A percentile compares a stretch with the other conserved stretches of the same genome.
Evolutionary conservation across 1,140 invertebrate species (phyloP).

Genomic region (Tetranychus cinnabarinus): DNA sequence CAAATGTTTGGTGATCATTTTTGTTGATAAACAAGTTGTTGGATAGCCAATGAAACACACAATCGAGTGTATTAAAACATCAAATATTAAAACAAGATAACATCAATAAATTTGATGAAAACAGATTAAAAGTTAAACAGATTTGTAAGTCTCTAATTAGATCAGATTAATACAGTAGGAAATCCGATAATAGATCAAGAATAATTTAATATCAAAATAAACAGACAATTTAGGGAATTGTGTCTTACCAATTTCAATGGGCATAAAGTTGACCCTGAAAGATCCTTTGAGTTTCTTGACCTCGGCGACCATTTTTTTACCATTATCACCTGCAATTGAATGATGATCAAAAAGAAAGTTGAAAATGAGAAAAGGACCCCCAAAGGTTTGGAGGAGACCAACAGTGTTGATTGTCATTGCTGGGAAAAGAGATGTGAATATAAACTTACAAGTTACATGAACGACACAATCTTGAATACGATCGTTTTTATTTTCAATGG

Average conservation of each 20-base stretch:
- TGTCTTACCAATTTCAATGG: slow-evolving; percentile 42
- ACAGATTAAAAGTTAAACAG: too few species aligned
- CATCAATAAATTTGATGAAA: too few species aligned
- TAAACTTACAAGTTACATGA: slow-evolving; percentile 21
- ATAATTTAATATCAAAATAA: too few species aligned
- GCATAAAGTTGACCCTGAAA: slow-evolving; percentile 33
- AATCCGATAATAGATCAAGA: too few species aligned
- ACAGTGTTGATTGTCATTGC: neutral
- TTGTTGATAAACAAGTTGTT: too few species aligned
- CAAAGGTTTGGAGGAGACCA: neutral
- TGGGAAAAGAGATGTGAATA: neutral
- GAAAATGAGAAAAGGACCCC: neutral
- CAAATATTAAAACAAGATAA: too few species aligned
- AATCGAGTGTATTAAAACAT: too few species aligned
- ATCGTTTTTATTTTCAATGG: slow-evolving; percentile 31
- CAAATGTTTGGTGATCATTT: too few species aligned
- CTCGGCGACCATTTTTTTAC: slow-evolving; percentile 26
- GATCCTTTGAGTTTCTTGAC: neutral
- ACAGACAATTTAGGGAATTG: too few species aligned
- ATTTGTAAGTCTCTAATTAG: too few species aligned
- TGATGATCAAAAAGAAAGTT: neutral
- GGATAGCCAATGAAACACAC: too few species aligned
- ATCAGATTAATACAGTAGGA: too few species aligned
- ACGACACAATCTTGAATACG: slow-evolving; percentile 21
- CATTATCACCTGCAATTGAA: slow-evolving; percentile 38